Base-by-base conservation (phyloP, 2,113 vertebrate genomes). In the Clinocottus analis region DNA sequence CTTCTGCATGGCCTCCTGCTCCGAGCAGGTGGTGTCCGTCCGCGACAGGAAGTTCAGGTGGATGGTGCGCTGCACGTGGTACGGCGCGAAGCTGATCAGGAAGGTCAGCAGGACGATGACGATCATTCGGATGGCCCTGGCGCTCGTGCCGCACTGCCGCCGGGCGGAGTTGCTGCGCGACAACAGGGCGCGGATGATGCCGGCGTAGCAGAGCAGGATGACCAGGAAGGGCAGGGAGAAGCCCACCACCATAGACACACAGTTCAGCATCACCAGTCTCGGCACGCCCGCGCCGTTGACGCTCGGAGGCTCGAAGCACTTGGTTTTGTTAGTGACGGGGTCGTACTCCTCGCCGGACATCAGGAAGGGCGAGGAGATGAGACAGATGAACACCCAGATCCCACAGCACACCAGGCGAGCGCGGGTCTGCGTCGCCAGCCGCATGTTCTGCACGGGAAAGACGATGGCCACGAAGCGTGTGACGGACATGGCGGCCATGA, bases 401-500 rank as follows among this genome's bases (percentile, higher is more conserved):
- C 86, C 80, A 0, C 65, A 0, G 2, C 96, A 98, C 19, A 96
- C 92, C 0, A 96, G 59, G 1, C 94, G 95, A 0, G 98, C 96
- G 61, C 95, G 96, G 80, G 71, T 94, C 87, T 94, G 93, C 0
- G 96, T 96, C 27, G 95, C 93, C 79, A 98, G 70, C 6, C 80
- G 92, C 65, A 98, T 88, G 86, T 97, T 97, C 85, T 94, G 94
- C 25, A 99, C 96, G 0, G 98, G 98, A 74, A 95, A 99, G 29
- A 99, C 97, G 0, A 99, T 98, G 82, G 98, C 98, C 21, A 99
- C 69, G 84, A 98, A 99, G 1, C 98, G 96, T 0, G 97, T 97
- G 89, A 98, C 91, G 31, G 98, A 99, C 97, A 99, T 98, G 5
- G 96, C 98, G 0, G 96, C 96, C 97, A 99, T 97, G 90, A 99